Evolutionary conservation across 2,113 vertebrate species (phyloP), one percentile per base, ranked within the genome.

Genomic region (Mustelus asterias): DNA sequence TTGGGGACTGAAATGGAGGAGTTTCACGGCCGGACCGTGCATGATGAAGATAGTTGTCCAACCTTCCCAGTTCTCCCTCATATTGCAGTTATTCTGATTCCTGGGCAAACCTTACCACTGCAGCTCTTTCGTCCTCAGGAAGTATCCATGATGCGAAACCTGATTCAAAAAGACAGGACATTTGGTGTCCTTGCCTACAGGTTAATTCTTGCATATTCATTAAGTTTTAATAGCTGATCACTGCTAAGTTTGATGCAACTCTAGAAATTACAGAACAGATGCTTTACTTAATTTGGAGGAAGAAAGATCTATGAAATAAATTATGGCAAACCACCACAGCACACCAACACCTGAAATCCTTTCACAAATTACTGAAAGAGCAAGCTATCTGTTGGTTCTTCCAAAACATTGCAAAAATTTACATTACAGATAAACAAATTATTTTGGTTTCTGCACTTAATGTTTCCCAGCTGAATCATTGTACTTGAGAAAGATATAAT

Each of bases 1-100:
- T 97, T 99, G 96, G 99, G 99, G 1, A 97, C 98, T 5, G 99
- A 99, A 96, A 99, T 99, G 99, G 99, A 99, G 96, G 99, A 99
- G 97, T 99, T 99, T 96, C 99, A 99, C 0, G 99, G 99, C 0
- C 97, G 99, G 11, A 99, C 99, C 0, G 96, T 99, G 96, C 99
- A 99, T 0, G 99, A 99, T 1, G 99, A 99, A 0, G 99, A 99
- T 97, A 99, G 99, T 97, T 98, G 98, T 96, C 99, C 98, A 97
- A 97, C 98, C 96, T 98, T 99, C 67, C 99, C 99, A 0, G 99
- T 99, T 96, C 98, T 99, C 96, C 98, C 99, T 0, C 98, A 99
- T 85, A 98, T 98, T 0, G 97, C 98, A 60, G 97, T 99, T 97
- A 99, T 99, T 97, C 97, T 99, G 96, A 98, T 99, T 72, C 99